These are phyloP conservation scores for Drosophila borborema DNA, from an alignment of 2,888 invertebrate genomes.

Conservation along the genomic window DNA sequence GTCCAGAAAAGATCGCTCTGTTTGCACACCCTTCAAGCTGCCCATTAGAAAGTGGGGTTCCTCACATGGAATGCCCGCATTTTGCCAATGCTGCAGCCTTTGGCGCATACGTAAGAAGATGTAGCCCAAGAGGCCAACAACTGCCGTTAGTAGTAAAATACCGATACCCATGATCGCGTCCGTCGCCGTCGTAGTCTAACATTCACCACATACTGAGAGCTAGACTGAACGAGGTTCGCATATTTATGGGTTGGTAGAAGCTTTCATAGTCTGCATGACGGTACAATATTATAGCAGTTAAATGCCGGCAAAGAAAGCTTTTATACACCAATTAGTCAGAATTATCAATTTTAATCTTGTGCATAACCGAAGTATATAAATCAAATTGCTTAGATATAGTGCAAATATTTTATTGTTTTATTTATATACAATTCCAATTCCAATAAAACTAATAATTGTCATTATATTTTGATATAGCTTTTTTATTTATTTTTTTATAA, in stretches of 20 bases:
- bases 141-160: neutral
- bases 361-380: too few relatives aligned
- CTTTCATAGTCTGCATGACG: neutral
- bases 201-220: neutral
- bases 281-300: neutral
- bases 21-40: slow-evolving; percentile 49
- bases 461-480: too few relatives aligned
- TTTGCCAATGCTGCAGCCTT: slow-evolving; percentile 50
- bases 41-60: slow-evolving; percentile 64
- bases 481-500: too few relatives aligned
- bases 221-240: neutral
- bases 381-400: neutral
- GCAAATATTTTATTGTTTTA: neutral
- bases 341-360: neutral
- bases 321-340: neutral
- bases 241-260: neutral
- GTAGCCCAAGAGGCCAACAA: neutral
- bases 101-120: neutral
- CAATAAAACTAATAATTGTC: neutral
- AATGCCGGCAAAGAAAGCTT: too few relatives aligned
- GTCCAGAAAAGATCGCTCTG: slow-evolving; percentile 40
- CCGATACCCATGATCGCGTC: neutral
- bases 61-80: slow-evolving; percentile 59
- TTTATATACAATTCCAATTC: neutral
- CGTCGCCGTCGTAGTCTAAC: neutral